These are phyloP conservation scores for Antechinus flavipes DNA, from an alignment of 2,113 vertebrate species.

Conservation along the genomic window DNA sequence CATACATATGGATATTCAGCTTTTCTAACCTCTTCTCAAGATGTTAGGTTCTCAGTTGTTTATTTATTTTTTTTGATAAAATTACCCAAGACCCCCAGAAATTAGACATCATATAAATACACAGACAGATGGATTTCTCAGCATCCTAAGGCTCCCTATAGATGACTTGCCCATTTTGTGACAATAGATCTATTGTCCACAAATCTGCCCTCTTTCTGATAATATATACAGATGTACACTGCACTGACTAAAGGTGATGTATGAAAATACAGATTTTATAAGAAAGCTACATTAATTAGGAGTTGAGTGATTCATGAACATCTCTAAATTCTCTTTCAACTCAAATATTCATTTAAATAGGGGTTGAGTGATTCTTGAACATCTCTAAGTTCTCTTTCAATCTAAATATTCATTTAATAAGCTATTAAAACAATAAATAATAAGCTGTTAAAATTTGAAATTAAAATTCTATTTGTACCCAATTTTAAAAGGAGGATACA, in stretches of 20 bases:
- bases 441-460: too few species aligned
- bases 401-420: too few species aligned
- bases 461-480: slow-evolving; percentile 6
- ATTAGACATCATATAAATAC: slow-evolving; percentile 27
- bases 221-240: slow-evolving; percentile 26
- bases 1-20: not conserved
- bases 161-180: not conserved
- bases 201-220: not conserved
- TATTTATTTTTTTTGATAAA: slow-evolving; percentile 1
- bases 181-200: not conserved
- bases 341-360: not conserved
- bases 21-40: not conserved
- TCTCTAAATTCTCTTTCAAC: not conserved
- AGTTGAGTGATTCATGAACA: slow-evolving; percentile 28
- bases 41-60: not conserved
- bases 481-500: not conserved
- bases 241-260: slow-evolving; percentile 29
- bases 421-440: too few species aligned
- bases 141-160: slow-evolving; percentile 12
- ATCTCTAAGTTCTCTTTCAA: too few species aligned
- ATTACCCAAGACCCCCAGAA: not conserved
- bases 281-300: slow-evolving; percentile 31
- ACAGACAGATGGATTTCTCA: slow-evolving; percentile 37
- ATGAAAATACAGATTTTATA: slow-evolving; percentile 32
- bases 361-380: too few species aligned